Evolutionary conservation across 2,113 vertebrate genomes (phyloP).

Genomic region (Cochlearius cochlearius): DNA sequence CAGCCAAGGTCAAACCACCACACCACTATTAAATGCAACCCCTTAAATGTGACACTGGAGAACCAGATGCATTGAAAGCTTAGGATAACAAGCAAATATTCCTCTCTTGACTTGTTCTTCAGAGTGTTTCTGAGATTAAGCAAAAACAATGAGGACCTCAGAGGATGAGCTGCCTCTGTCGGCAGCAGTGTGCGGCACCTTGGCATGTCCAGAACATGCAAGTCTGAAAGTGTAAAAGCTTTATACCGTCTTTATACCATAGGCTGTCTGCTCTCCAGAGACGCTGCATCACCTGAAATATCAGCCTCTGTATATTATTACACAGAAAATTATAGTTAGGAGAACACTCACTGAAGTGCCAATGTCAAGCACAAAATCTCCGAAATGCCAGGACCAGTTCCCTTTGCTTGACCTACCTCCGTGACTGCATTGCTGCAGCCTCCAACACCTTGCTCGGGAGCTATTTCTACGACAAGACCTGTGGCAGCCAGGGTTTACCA

Average conservation of each 20-base stretch:
- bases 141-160: background rate
- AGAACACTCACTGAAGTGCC: background rate
- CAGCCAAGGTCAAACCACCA: too few relatives aligned
- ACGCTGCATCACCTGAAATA: background rate
- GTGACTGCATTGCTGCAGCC: background rate
- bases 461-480: background rate
- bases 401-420: background rate
- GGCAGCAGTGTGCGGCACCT: background rate
- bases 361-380: background rate
- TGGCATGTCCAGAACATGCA: rapidly evolving
- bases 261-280: background rate
- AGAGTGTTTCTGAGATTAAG: background rate
- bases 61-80: background rate
- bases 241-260: background rate
- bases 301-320: background rate
- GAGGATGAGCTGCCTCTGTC: background rate
- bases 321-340: background rate
- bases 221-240: background rate
- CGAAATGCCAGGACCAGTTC: background rate
- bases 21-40: background rate
- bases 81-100: background rate
- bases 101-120: background rate
- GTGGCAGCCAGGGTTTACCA: background rate
- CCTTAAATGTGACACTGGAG: rapidly evolving
- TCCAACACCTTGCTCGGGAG: background rate